Conservation (phyloP, 2,797 vertebrate species). For the Pterois miles region DNA sequence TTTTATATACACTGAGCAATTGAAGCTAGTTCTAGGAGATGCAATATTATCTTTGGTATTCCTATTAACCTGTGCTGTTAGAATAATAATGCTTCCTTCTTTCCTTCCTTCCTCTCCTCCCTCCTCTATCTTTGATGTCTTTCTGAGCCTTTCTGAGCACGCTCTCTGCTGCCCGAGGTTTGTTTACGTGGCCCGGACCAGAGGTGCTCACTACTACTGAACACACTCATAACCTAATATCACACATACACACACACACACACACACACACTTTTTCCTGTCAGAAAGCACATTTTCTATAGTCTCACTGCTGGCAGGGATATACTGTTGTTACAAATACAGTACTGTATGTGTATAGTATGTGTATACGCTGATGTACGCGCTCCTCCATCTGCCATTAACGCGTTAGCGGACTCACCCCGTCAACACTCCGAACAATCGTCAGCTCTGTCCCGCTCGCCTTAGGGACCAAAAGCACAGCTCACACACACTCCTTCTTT, state of each 20-base stretch:
- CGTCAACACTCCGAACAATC: slow-evolving; percentile 37
- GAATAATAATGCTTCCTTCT: slow-evolving; percentile 76
- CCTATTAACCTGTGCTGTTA: slow-evolving; percentile 78
- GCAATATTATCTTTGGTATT: slow-evolving; percentile 85
- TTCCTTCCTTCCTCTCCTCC: slow-evolving; percentile 38
- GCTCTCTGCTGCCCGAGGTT: slow-evolving; percentile 62
- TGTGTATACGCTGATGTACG: slow-evolving; percentile 40
- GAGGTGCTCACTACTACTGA: slow-evolving; percentile 54
- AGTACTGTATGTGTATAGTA: slow-evolving; percentile 51
- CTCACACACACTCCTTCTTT: slow-evolving; percentile 22
- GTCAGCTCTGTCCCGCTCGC: slow-evolving; percentile 40
- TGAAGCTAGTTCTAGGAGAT: slow-evolving; percentile 82
- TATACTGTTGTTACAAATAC: slow-evolving; percentile 58
- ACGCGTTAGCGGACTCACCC: slow-evolving; percentile 15
- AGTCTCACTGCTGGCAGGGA: slow-evolving; percentile 77
- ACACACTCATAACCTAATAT: slow-evolving; percentile 46
- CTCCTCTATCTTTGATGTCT: slow-evolving; percentile 72
- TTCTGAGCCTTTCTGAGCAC: slow-evolving; percentile 74
- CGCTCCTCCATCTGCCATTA: slow-evolving; percentile 32
- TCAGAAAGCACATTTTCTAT: slow-evolving; percentile 80
- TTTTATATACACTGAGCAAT: slow-evolving; percentile 87
- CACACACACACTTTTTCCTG: slow-evolving; percentile 53
- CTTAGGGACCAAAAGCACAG: slow-evolving; percentile 75
- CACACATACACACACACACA: slow-evolving; percentile 32
- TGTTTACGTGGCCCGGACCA: slow-evolving; percentile 58